These are phyloP conservation scores for Choreutis nemorana DNA, from an alignment of 2,888 invertebrate species.

Conservation along the genomic window DNA sequence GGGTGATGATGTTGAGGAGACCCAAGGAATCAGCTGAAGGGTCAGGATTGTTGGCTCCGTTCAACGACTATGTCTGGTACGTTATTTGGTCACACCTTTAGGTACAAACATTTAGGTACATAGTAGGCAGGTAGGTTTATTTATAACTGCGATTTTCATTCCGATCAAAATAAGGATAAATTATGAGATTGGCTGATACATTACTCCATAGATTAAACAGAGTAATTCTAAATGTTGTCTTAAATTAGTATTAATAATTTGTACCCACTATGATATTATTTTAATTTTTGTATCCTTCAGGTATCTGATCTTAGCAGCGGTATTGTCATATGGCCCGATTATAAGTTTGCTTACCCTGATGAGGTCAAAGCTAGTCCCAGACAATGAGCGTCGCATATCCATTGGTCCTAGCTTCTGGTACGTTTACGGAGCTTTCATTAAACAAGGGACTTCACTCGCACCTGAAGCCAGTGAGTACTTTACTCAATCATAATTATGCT, in stretches of 20 bases:
- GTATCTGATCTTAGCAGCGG: slow-evolving; percentile 74
- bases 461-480: slow-evolving; percentile 76
- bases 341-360: slow-evolving; percentile 75
- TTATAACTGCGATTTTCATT: no score
- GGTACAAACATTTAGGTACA: no score
- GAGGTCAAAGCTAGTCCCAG: slow-evolving; percentile 69
- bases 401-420: slow-evolving; percentile 84
- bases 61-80: slow-evolving; percentile 74
- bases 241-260: no score
- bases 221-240: no score
- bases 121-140: no score
- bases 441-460: slow-evolving; percentile 84
- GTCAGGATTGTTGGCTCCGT: slow-evolving; percentile 84
- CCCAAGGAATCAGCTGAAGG: slow-evolving; percentile 84
- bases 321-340: slow-evolving; percentile 79
- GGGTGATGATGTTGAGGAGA: slow-evolving; percentile 82
- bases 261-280: no score
- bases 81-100: slow-evolving; percentile 7
- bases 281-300: no score
- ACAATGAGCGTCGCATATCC: slow-evolving; percentile 66
- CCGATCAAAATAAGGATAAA: no score
- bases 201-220: no score
- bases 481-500: no score
- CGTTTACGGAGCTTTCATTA: slow-evolving; percentile 85
- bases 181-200: no score